A percentile compares a stretch with the other conserved stretches of the same genome.
Conservation (phyloP, 2,113 vertebrate species). For the Phyllopteryx taeniolatus region DNA sequence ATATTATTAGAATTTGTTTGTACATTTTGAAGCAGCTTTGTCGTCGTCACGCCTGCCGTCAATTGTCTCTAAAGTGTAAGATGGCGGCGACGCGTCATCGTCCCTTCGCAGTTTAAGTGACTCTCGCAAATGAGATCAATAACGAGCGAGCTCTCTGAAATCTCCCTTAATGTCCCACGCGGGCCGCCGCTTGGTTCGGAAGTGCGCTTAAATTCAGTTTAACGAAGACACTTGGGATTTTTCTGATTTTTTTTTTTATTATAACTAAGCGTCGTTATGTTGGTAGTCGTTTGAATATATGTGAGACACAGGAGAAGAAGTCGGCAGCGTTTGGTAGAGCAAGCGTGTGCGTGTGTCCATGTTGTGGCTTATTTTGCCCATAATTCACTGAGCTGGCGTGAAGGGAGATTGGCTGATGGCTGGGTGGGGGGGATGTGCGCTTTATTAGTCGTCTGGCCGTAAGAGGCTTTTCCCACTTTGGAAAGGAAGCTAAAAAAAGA, state of each 20-base stretch:
- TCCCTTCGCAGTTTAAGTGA: constrained; percentile 3
- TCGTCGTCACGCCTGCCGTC: too few species aligned
- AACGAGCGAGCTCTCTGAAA: constrained; percentile 8
- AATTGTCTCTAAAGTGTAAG: too few species aligned
- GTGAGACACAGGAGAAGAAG: constrained; percentile 17
- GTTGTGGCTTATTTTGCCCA: constrained; percentile 53
- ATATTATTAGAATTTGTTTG: too few species aligned
- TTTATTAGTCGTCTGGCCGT: constrained; percentile 69
- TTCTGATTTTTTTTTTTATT: not conserved
- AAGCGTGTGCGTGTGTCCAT: not conserved
- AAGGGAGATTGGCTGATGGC: constrained; percentile 60
- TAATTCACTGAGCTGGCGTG: constrained; percentile 64
- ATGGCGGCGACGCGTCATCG: not conserved
- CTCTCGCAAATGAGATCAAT: constrained; percentile 18
- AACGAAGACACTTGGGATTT: constrained; percentile 48
- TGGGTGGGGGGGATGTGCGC: constrained; percentile 28
- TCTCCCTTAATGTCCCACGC: constrained; percentile 8
- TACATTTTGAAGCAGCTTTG: too few species aligned
- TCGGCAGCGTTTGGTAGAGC: too few species aligned
- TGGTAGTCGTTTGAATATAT: not conserved
- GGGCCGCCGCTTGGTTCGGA: not conserved
- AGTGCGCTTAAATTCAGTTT: constrained; percentile 38
- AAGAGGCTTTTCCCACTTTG: constrained; percentile 66
- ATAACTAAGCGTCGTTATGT: not conserved
- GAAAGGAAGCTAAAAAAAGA: constrained; percentile 35